phyloP scores from a whole-genome alignment of 2,888 invertebrate species.

The Xanthia icteritia region DNA sequence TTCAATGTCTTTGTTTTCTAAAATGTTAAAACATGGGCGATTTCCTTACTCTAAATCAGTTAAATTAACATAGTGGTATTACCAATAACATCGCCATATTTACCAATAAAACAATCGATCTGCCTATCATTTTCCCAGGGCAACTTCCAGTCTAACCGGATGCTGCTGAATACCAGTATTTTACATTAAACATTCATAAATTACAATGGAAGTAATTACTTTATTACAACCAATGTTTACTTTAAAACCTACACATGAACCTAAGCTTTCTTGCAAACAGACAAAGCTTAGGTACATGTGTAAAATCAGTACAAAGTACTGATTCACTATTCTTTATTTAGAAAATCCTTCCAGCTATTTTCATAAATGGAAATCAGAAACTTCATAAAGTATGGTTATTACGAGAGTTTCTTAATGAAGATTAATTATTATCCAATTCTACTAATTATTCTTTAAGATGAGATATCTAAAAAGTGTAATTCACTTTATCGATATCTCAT shows the following conservation, averaged over 20 bases:
- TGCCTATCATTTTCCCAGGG: not conserved
- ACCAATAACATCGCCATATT: not conserved
- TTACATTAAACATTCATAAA: not conserved
- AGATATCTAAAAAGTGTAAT: too few relatives aligned
- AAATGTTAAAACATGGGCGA: not conserved
- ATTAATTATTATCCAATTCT: not conserved
- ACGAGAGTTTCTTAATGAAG: constrained; percentile 7
- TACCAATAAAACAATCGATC: not conserved
- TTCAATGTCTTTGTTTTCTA: constrained; percentile 5
- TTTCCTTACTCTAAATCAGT: rapidly evolving
- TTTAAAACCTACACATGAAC: not conserved
- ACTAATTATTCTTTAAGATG: not conserved
- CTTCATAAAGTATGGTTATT: not conserved
- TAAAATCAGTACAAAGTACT: constrained; percentile 1
- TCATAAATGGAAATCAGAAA: constrained; percentile 18
- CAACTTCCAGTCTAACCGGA: not conserved
- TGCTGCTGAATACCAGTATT: not conserved
- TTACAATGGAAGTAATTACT: not conserved
- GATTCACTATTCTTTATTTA: constrained; percentile 1
- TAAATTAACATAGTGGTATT: too few relatives aligned
- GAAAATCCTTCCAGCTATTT: constrained; percentile 14
- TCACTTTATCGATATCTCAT: not conserved
- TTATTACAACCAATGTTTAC: not conserved
- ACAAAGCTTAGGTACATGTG: too few relatives aligned
- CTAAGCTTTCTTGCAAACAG: too few relatives aligned